Conservation (phyloP, 2,797 vertebrate species). For the Gambusia yucatana region DNA sequence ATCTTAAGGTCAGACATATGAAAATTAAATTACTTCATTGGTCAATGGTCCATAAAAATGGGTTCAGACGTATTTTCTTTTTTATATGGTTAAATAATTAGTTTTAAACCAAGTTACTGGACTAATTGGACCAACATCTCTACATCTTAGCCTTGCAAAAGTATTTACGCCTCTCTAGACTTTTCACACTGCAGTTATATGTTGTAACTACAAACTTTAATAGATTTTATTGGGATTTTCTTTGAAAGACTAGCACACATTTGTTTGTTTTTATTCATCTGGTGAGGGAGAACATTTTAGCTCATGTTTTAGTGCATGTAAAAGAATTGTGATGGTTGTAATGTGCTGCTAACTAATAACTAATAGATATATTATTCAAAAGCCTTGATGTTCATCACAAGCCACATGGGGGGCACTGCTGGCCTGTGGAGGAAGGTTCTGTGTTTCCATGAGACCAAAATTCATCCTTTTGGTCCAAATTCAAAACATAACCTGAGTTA, state of each 20-base stretch:
- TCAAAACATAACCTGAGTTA: too few species aligned
- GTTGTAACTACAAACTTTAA: not conserved
- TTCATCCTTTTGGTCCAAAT: too few species aligned
- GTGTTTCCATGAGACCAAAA: too few species aligned
- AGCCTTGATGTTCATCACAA: too few species aligned
- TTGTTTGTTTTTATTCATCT: not conserved
- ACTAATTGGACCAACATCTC: not conserved
- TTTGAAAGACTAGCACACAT: not conserved
- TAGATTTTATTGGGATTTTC: not conserved
- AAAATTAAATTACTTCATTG: slow-evolving; percentile 55
- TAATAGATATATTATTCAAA: too few species aligned
- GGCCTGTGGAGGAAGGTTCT: too few species aligned
- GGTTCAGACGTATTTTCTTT: slow-evolving; percentile 23
- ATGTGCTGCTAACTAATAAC: too few species aligned
- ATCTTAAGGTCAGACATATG: slow-evolving; percentile 49
- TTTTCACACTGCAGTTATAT: not conserved
- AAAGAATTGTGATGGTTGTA: too few species aligned
- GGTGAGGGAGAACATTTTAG: too few species aligned
- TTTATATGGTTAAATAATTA: slow-evolving; percentile 25
- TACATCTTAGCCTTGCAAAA: not conserved
- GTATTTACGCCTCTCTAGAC: not conserved
- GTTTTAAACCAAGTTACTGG: not conserved
- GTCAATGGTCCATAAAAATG: slow-evolving; percentile 26
- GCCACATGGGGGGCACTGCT: too few species aligned
- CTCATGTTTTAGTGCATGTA: too few species aligned